Evolutionary conservation across 2,113 vertebrate genomes (phyloP).

Genomic region (Corythornis madagascariensis): DNA sequence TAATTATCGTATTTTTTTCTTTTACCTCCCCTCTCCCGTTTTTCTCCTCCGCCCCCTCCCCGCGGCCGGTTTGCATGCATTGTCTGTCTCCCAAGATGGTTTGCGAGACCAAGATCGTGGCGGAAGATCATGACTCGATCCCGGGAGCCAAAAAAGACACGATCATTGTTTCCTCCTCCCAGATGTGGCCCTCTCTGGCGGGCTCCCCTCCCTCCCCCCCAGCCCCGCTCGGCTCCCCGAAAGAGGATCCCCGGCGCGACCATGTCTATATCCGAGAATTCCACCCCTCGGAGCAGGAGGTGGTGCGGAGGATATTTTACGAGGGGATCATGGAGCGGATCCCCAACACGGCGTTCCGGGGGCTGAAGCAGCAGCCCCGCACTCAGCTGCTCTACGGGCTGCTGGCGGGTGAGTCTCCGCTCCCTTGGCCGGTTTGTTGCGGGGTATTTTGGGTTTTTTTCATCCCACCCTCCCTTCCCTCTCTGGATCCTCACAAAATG

Average conservation of each 20-base stretch:
- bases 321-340: conserved; percentile 96
- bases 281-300: conserved; percentile 85
- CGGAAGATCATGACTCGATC: conserved; percentile 91
- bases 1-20: not conserved
- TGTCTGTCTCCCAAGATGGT: conserved; percentile 96
- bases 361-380: conserved; percentile 86
- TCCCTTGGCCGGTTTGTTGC: not conserved
- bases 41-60: not conserved
- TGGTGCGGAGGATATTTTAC: conserved; percentile 92
- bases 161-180: conserved; percentile 80
- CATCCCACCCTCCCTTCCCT: too few relatives aligned
- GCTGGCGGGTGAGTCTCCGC: conserved; percentile 85
- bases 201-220: conserved; percentile 36
- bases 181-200: conserved; percentile 85
- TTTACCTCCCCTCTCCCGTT: not conserved
- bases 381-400: conserved; percentile 88
- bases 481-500: not conserved
- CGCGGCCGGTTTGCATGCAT: conserved; percentile 93
- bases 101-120: conserved; percentile 98
- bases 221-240: conserved; percentile 49
- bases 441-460: too few relatives aligned
- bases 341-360: conserved; percentile 93
- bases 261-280: conserved; percentile 90
- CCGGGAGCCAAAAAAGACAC: conserved; percentile 89
- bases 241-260: conserved; percentile 75